phyloP scores from a whole-genome alignment of 2,797 vertebrate species.

The Anas capensis region DNA sequence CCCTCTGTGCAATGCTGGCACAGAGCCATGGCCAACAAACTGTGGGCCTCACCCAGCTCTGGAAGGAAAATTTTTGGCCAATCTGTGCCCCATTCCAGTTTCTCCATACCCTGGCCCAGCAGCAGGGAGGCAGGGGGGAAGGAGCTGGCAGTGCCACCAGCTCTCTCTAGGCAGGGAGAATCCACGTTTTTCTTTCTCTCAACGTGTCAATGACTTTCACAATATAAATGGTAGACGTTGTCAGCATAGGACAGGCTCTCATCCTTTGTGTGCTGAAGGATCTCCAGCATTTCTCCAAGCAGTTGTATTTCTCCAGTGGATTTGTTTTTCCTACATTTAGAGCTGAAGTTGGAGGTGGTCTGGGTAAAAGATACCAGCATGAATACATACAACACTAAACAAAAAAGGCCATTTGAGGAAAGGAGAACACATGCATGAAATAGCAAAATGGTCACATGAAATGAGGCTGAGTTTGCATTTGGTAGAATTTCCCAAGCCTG shows the following conservation, averaged over 20 bases:
- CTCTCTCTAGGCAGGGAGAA: neutral
- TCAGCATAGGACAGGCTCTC: fast-evolving
- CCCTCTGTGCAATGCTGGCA: neutral
- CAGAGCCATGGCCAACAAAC: neutral
- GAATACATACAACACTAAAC: fast-evolving
- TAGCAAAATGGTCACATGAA: neutral
- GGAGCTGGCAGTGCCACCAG: neutral
- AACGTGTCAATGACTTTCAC: neutral
- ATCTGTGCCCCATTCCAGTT: neutral
- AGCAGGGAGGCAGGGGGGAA: neutral
- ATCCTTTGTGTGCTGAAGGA: neutral
- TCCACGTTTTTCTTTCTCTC: neutral
- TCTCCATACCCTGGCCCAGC: neutral
- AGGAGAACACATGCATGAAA: fast-evolving
- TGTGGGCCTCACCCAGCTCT: no score
- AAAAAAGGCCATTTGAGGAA: neutral
- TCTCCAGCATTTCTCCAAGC: neutral
- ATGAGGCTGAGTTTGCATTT: neutral
- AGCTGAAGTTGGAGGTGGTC: neutral
- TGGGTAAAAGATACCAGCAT: neutral
- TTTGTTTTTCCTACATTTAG: neutral
- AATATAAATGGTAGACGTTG: neutral
- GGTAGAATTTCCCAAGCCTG: neutral
- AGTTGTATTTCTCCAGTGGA: neutral
- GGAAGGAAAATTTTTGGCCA: neutral